These are phyloP conservation scores for Metridium senile DNA, from an alignment of 92 coral and sea anemone genomes.

Conservation along the genomic window DNA sequence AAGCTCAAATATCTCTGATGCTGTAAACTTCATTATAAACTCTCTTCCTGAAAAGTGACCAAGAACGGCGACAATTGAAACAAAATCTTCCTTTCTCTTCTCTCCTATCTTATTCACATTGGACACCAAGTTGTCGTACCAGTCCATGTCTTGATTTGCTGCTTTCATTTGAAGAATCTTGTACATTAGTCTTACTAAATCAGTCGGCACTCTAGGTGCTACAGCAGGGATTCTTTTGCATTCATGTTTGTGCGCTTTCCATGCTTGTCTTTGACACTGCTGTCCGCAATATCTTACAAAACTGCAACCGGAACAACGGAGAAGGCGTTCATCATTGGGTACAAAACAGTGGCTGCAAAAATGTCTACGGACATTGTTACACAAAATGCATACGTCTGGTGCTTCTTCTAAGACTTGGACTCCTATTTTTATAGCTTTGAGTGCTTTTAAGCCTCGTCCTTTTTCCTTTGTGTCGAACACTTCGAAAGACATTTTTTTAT, in stretches of 20 bases:
- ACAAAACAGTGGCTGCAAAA: conserved; percentile 81
- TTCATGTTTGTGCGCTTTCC: conserved; percentile 88
- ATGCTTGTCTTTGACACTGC: conserved; percentile 80
- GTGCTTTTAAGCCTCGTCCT: conserved; percentile 83
- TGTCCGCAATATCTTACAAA: conserved; percentile 81
- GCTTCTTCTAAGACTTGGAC: conserved; percentile 44
- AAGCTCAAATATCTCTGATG: conserved; percentile 61
- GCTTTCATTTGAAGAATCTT: conserved; percentile 50
- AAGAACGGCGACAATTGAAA: conserved; percentile 56
- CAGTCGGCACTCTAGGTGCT: conserved; percentile 78
- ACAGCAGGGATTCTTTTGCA: conserved; percentile 63
- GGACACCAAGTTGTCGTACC: conserved; percentile 64
- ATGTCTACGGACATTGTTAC: conserved; percentile 66
- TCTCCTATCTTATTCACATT: conserved; percentile 59
- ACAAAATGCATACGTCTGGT: conserved; percentile 72
- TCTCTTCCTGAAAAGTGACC: conserved; percentile 55
- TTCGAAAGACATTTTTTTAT: conserved; percentile 30
- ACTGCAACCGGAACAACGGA: conserved; percentile 86
- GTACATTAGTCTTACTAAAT: conserved; percentile 73
- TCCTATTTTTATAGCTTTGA: conserved; percentile 56
- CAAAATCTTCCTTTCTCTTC: conserved; percentile 67
- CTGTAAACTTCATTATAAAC: conserved; percentile 23
- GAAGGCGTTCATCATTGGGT: conserved; percentile 37
- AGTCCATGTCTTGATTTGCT: conserved; percentile 16
- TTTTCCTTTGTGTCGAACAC: conserved; percentile 50